A percentile compares a stretch with the other conserved stretches of the same genome.
Conservation (phyloP, 2,113 vertebrate species). For the Macquaria australasica region DNA sequence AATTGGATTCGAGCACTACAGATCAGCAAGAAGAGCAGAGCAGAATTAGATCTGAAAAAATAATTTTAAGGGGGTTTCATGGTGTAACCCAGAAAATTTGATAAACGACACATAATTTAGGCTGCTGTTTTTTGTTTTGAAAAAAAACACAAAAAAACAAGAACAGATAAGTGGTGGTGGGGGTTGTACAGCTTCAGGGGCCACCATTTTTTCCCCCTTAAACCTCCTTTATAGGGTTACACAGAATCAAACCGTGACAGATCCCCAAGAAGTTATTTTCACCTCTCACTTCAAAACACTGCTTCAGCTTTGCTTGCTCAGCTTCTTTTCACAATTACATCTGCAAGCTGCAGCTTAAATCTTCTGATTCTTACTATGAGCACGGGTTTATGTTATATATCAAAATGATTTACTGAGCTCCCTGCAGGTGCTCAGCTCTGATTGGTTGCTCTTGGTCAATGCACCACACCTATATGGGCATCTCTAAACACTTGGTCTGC, state of each 20-base stretch:
- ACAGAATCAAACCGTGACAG: slow-evolving; percentile 93
- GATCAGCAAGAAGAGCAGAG: slow-evolving; percentile 18
- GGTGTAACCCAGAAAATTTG: neutral
- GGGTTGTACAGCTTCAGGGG: neutral
- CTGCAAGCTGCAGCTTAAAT: neutral
- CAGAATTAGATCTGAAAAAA: slow-evolving; percentile 7
- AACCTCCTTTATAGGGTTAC: slow-evolving; percentile 91
- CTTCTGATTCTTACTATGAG: neutral
- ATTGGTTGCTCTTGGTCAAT: slow-evolving; percentile 17
- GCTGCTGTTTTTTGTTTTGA: neutral
- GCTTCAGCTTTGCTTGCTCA: slow-evolving; percentile 42
- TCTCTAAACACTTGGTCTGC: neutral
- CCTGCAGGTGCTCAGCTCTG: slow-evolving; percentile 2
- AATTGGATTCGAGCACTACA: neutral
- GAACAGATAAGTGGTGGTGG: neutral
- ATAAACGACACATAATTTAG: neutral
- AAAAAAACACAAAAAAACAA: neutral
- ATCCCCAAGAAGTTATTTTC: slow-evolving; percentile 75
- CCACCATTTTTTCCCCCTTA: slow-evolving; percentile 59
- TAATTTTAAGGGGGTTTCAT: neutral
- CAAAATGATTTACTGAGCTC: neutral
- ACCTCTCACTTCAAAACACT: slow-evolving; percentile 16
- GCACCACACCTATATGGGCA: neutral
- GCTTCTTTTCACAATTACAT: slow-evolving; percentile 26
- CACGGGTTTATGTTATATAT: neutral